Evolutionary conservation across 2,888 invertebrate species (phyloP), one percentile per base, ranked within the genome.

Genomic region (Rotaria magnacalcarata): DNA sequence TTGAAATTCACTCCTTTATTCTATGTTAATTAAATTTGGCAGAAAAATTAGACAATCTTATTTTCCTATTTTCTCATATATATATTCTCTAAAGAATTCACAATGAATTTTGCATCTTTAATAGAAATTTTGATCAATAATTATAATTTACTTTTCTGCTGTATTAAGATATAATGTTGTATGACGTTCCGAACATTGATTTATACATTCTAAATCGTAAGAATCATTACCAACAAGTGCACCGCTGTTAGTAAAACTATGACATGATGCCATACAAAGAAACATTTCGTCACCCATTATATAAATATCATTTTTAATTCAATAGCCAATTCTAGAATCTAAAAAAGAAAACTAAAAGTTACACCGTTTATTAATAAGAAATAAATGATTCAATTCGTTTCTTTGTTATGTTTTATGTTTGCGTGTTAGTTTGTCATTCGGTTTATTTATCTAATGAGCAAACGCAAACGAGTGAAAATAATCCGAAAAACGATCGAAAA

Each of bases 161-260:
- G 67, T 67, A 34, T 67, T 34, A 27, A 11, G 19, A 41, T 19
- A 47, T 47, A 47, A 80, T 43, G 21, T 24, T 47, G 80, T 80
- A 47, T 43, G 80, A 47, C 21, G 10, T 43, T 47, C 24, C 24
- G 47, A 80, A 47, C 80, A 80, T 80, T 80, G 80, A 47, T n/a
- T 47, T 47, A 80, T 80, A 80, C 80, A 80, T 24, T 47, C 80
- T 11, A 80, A 2, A 80, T 80, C 80, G 47, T 80, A 80, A 10
- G 47, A 80, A n/a, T 43, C 80, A n/a, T 80, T 80, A 41, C 47
- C 47, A 80, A 80, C 47, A n/a, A 24, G 47, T 80, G 47, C 47
- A 47, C 80, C 80, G 24, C 47, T 47, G 3, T 21, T 47, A n/a
- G 24, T 80, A 1, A 10, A 2, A 43, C 21, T 47, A 24, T 47